Evolutionary conservation across 2,797 vertebrate genomes (phyloP).

Genomic region (Hyperoplus lanceolatus): DNA sequence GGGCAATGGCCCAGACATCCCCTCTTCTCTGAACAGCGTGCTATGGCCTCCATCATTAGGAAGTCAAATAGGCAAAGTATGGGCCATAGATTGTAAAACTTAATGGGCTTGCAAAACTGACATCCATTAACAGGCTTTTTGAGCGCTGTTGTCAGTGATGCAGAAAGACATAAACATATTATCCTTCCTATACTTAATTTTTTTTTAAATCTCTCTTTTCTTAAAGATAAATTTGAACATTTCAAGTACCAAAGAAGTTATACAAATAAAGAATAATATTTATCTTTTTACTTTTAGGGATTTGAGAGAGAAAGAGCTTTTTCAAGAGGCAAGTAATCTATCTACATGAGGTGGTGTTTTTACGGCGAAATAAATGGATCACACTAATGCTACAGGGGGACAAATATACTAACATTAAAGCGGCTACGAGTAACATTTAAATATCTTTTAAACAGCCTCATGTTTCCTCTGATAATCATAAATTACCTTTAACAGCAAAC

Average conservation of each 20-base stretch:
- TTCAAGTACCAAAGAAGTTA: neutral
- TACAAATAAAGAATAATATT: neutral
- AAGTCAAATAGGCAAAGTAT: constrained; percentile 55
- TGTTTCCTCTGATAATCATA: too few species aligned
- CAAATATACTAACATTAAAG: too few species aligned
- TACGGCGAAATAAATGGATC: neutral
- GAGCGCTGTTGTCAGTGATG: neutral
- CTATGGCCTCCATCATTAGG: constrained; percentile 66
- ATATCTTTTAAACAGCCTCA: too few species aligned
- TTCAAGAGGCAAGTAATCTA: neutral
- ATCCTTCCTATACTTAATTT: neutral
- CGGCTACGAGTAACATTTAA: too few species aligned
- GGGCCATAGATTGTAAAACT: constrained; percentile 58
- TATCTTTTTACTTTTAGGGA: neutral
- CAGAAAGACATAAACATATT: constrained; percentile 10
- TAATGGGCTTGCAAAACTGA: constrained; percentile 55
- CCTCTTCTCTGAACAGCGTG: constrained; percentile 58
- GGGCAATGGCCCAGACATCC: constrained; percentile 73
- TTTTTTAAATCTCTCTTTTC: too few species aligned
- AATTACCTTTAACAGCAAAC: too few species aligned
- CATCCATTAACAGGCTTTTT: constrained; percentile 50
- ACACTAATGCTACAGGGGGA: neutral
- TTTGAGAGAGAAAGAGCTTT: neutral
- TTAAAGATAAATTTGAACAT: neutral
- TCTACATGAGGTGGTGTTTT: neutral